Conservation (phyloP, 2,888 invertebrate species). For the Eucera pruinosa region DNA sequence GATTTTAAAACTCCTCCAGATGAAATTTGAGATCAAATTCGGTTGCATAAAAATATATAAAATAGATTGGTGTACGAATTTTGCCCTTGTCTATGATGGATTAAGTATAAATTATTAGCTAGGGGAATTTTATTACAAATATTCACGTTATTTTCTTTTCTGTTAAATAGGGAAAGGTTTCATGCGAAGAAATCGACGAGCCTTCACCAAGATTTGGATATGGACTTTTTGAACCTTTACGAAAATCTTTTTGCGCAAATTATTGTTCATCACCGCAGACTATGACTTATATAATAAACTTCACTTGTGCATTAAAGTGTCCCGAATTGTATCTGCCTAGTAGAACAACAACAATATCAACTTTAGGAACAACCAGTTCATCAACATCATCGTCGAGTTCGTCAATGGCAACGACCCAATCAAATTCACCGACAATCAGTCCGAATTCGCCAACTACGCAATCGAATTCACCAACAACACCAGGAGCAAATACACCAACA, state of each 20-base stretch:
- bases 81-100: no score
- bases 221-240: not conserved
- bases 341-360: not conserved
- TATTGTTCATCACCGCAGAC: conserved; percentile 3
- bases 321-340: conserved; percentile 54
- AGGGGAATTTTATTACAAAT: no score
- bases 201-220: conserved; percentile 51
- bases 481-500: not conserved
- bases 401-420: not conserved
- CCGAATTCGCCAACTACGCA: not conserved
- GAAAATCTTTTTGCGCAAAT: conserved; percentile 28
- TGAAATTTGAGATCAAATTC: no score
- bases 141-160: not conserved
- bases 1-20: no score
- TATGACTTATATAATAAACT: conserved; percentile 10
- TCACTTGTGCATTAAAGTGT: conserved; percentile 53
- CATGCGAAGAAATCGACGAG: no score
- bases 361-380: not conserved
- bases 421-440: no score
- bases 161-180: no score
- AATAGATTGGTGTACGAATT: no score
- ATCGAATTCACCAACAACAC: not conserved
- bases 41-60: no score
- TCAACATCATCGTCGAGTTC: not conserved
- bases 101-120: no score